Base-by-base conservation (phyloP, 2,113 vertebrate genomes). In the Mixornis gularis region DNA sequence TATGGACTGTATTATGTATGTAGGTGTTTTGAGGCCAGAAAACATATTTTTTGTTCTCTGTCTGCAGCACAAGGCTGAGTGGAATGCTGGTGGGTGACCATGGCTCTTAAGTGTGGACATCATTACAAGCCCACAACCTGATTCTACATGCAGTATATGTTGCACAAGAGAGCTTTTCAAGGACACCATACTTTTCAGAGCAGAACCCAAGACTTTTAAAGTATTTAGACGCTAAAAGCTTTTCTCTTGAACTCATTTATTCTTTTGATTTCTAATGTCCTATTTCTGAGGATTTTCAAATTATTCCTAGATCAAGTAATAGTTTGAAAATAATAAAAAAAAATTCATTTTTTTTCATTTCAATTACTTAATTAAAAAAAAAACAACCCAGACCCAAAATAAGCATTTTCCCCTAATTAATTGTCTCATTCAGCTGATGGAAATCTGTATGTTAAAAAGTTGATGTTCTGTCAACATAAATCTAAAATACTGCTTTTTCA, bases 21-120 rank as follows among this genome's bases (percentile, higher is more conserved):
- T 89, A 92, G 93, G 90, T 94, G 72, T 87, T 95, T 87, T 89
- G 74, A 87, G 82, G 92, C 85, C 92, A 95, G 92, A 95, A 95
- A 90, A 79, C 27, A 40, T 94, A 65, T 87, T 95, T 95, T 95
- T 95, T 90, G 92, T 94, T 92, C 93, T 93, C 43, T 77, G 51
- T 83, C 92, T 87, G 79, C 68, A 91, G 82, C 90, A 89, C 81
- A 72, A 1, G 72, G 71, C 68, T 34, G 34, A 80, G 71, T 70
- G 64, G 79, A 94, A 93, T 87, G 79, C 62, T 89, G 34, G 58
- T 92, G 71, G 60, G 46, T 85, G 85, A 95, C 79, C 63, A 34
- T 2, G 34, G 68, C 63, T 89, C 32, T 34, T 82, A 81, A 79
- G 38, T 91, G 82, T 71, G 56, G 95, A 79, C 82, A 69, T 62